A percentile compares a stretch with the other conserved stretches of the same genome.
phyloP scores from a whole-genome alignment of 2,113 vertebrate species.

The Synodontis membranacea region DNA sequence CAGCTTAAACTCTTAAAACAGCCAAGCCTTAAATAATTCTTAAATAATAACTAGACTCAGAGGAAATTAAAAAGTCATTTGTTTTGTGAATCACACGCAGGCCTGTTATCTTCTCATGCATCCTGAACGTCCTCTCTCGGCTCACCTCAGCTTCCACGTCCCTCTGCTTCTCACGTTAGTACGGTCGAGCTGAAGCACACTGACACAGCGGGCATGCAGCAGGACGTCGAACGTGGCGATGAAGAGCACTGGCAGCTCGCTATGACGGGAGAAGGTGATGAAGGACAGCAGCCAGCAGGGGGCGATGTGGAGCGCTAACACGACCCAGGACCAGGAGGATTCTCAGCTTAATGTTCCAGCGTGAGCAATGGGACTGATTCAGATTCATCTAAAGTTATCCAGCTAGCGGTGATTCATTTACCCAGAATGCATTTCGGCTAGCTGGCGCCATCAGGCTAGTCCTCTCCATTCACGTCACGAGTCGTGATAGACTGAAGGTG shows the following conservation, averaged over 20 bases:
- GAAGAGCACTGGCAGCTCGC: conserved; percentile 44
- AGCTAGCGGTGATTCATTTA: neutral
- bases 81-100: neutral
- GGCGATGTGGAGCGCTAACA: conserved; percentile 30
- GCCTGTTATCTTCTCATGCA: neutral
- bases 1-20: neutral
- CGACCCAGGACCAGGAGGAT: conserved; percentile 18
- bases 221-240: conserved; percentile 38
- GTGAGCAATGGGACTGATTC: neutral
- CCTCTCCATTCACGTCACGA: neutral
- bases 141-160: conserved; percentile 39
- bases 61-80: neutral
- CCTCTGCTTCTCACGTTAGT: conserved; percentile 35
- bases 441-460: neutral
- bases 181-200: conserved; percentile 24
- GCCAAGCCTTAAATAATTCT: neutral
- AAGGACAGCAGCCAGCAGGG: conserved; percentile 40
- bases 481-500: neutral
- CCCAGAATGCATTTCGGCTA: neutral
- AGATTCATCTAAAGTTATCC: neutral
- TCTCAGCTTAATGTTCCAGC: neutral
- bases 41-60: neutral
- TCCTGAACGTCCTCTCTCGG: neutral
- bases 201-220: conserved; percentile 34
- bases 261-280: conserved; percentile 2